Evolutionary conservation across 2,888 invertebrate species (phyloP).

Genomic region (Athrips mouffetella): DNA sequence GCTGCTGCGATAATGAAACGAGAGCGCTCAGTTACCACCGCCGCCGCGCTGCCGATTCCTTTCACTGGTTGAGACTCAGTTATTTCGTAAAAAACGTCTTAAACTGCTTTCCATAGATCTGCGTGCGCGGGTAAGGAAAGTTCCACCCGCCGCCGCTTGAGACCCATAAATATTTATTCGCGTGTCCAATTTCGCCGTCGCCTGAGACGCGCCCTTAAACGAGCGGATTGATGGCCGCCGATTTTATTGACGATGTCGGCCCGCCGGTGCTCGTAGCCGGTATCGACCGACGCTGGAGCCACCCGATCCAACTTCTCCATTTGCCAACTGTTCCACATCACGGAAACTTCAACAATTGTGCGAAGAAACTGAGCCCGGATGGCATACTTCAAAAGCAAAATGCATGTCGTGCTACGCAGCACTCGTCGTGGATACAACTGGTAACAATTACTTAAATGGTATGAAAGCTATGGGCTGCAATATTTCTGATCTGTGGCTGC

Average conservation of each 20-base stretch:
- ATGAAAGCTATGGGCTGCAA: too few species aligned
- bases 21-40: constrained; percentile 3
- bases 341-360: too few species aligned
- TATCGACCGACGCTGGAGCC: too few species aligned
- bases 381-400: too few species aligned
- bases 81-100: background rate
- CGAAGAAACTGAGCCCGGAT: too few species aligned
- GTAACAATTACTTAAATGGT: too few species aligned
- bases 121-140: background rate
- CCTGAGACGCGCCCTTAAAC: background rate
- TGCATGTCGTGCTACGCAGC: too few species aligned
- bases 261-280: too few species aligned
- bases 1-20: constrained; percentile 7
- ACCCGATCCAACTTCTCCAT: too few species aligned
- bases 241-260: constrained; percentile 7
- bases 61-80: constrained; percentile 5
- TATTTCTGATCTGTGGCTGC: too few species aligned
- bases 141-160: background rate
- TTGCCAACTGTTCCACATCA: too few species aligned
- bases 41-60: background rate
- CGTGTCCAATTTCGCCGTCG: constrained; percentile 12
- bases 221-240: background rate
- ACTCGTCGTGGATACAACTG: too few species aligned
- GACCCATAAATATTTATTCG: constrained; percentile 12
- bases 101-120: background rate